Evolutionary conservation across 2,888 invertebrate species (phyloP), one percentile per base, ranked within the genome.

Genomic region (Incurvaria masculella): DNA sequence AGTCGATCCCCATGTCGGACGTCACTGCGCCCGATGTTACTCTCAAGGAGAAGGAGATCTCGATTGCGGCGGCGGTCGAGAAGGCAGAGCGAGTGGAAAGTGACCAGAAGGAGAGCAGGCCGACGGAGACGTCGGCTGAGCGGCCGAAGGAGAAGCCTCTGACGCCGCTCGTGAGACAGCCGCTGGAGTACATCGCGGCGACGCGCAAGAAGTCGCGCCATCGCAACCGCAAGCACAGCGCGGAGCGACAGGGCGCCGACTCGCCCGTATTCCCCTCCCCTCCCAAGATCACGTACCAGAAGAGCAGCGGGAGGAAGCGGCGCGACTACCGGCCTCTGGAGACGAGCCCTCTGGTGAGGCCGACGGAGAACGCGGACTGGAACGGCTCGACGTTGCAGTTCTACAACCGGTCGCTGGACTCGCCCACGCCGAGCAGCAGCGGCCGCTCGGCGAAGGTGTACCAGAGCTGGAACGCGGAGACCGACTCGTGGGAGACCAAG

Each of bases 341-440:
- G 53, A 70, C 66, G 8, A 74, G 82, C 50, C 81, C 82, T 1
- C 65, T 83, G 21, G 78, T 70, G 4, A 61, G 65, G 52, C 52
- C 68, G 6, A 39, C 40, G 26, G 40, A 19, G 42, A 57, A 18
- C 48, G 60, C 60, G 26, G 72, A 79, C 45, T 88, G 89, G 87
- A 89, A 88, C 62, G 89, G 89, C 3, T 82, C 81, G 46, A 86
- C 88, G 1, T 64, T 87, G 57, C 84, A 88, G 51, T 86, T 88
- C 60, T 89, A 85, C 65, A 85, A 83, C 65, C 75, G 83, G 38
- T 66, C 62, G 50, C 48, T 65, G 5, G 76, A 82, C 47, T 82
- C 84, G 1, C 83, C 85, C 1, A 81, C 83, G 1, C 82, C 83
- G 2, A 81, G 81, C 59, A 72, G 74, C 49, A 78, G 80, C 60